A percentile compares a stretch with the other conserved stretches of the same genome.
These are phyloP conservation scores for Psix sp. DNA, from an alignment of 1,140 invertebrate species.

Conservation along the genomic window DNA sequence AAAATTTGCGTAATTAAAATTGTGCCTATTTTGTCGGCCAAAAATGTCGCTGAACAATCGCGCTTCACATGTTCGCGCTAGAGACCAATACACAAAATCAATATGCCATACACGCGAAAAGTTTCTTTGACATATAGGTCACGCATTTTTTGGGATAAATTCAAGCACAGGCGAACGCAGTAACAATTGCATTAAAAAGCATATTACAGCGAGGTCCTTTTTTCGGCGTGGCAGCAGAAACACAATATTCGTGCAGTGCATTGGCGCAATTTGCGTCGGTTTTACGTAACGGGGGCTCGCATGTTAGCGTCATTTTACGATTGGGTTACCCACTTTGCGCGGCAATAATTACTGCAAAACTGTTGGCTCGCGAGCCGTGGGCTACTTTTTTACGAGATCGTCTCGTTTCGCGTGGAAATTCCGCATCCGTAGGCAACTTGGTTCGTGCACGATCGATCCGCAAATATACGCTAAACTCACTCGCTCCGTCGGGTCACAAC, in stretches of 20 bases:
- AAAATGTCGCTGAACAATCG: too few species aligned
- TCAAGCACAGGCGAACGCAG: neutral
- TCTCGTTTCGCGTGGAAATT: constrained; percentile 33
- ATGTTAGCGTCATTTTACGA: constrained; percentile 52
- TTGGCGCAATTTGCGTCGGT: constrained; percentile 32
- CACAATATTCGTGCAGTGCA: constrained; percentile 8
- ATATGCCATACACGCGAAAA: too few species aligned
- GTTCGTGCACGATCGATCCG: constrained; percentile 62
- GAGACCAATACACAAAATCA: too few species aligned
- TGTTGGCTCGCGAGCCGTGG: constrained; percentile 26
- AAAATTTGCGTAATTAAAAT: too few species aligned
- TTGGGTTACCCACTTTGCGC: constrained; percentile 52
- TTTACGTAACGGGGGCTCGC: constrained; percentile 28
- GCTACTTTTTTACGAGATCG: constrained; percentile 30
- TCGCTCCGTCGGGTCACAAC: constrained; percentile 11
- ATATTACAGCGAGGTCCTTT: constrained; percentile 5
- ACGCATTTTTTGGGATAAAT: constrained; percentile 6
- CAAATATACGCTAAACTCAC: constrained; percentile 24
- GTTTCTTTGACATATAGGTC: constrained; percentile 3
- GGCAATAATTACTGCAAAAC: constrained; percentile 50
- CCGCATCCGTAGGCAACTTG: constrained; percentile 17
- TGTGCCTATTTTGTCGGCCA: too few species aligned
- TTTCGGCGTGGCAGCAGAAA: neutral
- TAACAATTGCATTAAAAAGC: constrained; percentile 2
- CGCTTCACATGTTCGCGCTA: too few species aligned